phyloP scores from a whole-genome alignment of 1,140 invertebrate species.

The Ladona fulva region DNA sequence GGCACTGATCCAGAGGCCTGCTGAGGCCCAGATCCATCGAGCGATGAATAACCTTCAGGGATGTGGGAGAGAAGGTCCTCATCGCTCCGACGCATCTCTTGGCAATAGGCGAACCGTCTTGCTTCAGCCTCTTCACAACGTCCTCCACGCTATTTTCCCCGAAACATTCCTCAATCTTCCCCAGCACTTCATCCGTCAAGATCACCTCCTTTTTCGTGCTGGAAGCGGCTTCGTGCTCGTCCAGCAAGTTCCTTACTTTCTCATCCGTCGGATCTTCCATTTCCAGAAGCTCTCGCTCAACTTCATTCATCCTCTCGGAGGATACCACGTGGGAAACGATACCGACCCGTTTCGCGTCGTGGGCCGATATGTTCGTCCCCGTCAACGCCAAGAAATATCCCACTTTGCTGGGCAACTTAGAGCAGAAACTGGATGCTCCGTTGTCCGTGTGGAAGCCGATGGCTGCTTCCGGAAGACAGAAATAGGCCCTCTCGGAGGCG shows the following conservation, averaged over 20 bases:
- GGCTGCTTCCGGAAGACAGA: conserved; percentile 4
- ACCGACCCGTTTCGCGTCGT: background rate
- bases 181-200: background rate
- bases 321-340: background rate
- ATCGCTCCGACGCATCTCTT: background rate
- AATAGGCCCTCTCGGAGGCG: background rate
- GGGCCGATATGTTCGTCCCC: conserved; percentile 6
- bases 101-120: background rate
- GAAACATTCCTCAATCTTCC: background rate
- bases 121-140: background rate
- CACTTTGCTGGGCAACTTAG: background rate
- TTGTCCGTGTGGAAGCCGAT: conserved; percentile 12
- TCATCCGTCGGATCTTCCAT: conserved; percentile 8
- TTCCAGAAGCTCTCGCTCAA: conserved; percentile 2
- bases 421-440: background rate
- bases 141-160: conserved; percentile 4
- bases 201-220: background rate
- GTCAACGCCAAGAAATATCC: conserved; percentile 3
- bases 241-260: background rate
- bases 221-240: background rate
- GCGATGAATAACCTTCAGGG: background rate
- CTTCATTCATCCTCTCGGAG: background rate
- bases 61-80: background rate
- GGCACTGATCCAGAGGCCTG: background rate
- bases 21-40: background rate